A percentile compares a stretch with the other conserved stretches of the same genome.
Evolutionary conservation across 2,888 invertebrate species (phyloP).

Genomic region (Clostera curtula): DNA sequence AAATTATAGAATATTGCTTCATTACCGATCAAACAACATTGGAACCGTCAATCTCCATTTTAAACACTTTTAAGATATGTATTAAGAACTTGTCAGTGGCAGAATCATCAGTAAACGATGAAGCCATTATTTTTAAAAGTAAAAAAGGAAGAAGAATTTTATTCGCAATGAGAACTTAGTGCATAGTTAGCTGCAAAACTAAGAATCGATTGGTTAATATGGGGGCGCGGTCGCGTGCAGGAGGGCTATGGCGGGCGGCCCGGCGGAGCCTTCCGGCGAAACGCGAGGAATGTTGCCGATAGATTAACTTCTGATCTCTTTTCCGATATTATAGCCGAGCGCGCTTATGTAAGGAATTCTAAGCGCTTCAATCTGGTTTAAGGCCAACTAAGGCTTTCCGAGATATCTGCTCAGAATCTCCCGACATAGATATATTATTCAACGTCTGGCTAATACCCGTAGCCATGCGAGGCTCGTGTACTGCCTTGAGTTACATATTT

Average conservation of each 20-base stretch:
- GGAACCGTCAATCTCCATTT: too few relatives aligned
- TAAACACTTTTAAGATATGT: too few relatives aligned
- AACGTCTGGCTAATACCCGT: constrained; percentile 18
- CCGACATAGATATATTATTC: constrained; percentile 26
- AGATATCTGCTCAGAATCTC: constrained; percentile 39
- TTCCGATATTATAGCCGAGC: constrained; percentile 70
- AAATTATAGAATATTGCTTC: too few relatives aligned
- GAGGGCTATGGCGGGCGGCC: constrained; percentile 38
- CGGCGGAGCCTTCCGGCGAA: constrained; percentile 67
- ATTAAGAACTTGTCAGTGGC: too few relatives aligned
- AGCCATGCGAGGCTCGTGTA: constrained; percentile 13
- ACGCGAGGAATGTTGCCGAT: constrained; percentile 73
- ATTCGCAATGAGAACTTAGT: constrained; percentile 21
- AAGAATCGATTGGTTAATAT: constrained; percentile 56
- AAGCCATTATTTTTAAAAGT: too few relatives aligned
- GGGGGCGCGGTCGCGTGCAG: constrained; percentile 55
- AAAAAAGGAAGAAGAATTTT: too few relatives aligned
- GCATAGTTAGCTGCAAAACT: constrained; percentile 47
- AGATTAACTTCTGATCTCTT: constrained; percentile 75
- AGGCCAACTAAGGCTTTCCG: constrained; percentile 51
- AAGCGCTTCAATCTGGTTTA: constrained; percentile 67
- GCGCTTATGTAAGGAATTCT: constrained; percentile 71
- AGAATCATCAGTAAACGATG: too few relatives aligned
- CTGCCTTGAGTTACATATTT: constrained; percentile 11
- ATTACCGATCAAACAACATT: too few relatives aligned